Evolutionary conservation across 2,888 invertebrate species (phyloP).

Genomic region (Notocelia uddmanniana): DNA sequence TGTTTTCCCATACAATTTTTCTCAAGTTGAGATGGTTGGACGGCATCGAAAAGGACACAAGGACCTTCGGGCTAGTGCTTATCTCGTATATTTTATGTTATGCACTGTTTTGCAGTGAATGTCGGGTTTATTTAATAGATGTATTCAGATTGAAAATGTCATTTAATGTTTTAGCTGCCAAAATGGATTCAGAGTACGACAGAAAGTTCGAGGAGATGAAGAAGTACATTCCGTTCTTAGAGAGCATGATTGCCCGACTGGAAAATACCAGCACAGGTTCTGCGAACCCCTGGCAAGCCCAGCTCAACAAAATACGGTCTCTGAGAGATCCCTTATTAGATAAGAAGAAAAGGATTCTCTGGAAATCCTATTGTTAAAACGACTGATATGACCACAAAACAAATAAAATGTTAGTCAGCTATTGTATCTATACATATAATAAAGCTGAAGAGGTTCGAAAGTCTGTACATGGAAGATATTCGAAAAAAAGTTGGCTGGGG

Average conservation of each 20-base stretch:
- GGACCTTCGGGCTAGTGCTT: too few species aligned
- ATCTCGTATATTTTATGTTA: slow-evolving; percentile 1
- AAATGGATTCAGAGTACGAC: slow-evolving; percentile 83
- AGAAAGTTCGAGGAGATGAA: slow-evolving; percentile 88
- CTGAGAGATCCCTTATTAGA: slow-evolving; percentile 87
- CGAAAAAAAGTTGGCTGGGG: too few species aligned
- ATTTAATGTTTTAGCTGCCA: slow-evolving; percentile 62
- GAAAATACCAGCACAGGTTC: slow-evolving; percentile 79
- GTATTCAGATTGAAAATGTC: not conserved
- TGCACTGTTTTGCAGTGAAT: not conserved
- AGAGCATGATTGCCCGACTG: slow-evolving; percentile 88
- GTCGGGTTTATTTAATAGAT: slow-evolving; percentile 19
- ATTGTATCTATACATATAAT: too few species aligned
- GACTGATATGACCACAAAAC: too few species aligned
- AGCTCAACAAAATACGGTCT: slow-evolving; percentile 88
- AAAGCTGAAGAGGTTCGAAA: too few species aligned
- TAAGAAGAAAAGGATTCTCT: slow-evolving; percentile 88
- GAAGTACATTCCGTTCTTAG: slow-evolving; percentile 90
- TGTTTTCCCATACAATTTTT: too few species aligned
- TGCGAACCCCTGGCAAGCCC: slow-evolving; percentile 83
- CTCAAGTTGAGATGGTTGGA: too few species aligned
- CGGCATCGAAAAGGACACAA: too few species aligned
- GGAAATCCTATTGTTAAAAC: too few species aligned
- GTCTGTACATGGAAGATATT: too few species aligned
- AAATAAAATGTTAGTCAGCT: too few species aligned